These are phyloP conservation scores for Homalodisca vitripennis DNA, from an alignment of 1,140 invertebrate genomes.

Conservation along the genomic window DNA sequence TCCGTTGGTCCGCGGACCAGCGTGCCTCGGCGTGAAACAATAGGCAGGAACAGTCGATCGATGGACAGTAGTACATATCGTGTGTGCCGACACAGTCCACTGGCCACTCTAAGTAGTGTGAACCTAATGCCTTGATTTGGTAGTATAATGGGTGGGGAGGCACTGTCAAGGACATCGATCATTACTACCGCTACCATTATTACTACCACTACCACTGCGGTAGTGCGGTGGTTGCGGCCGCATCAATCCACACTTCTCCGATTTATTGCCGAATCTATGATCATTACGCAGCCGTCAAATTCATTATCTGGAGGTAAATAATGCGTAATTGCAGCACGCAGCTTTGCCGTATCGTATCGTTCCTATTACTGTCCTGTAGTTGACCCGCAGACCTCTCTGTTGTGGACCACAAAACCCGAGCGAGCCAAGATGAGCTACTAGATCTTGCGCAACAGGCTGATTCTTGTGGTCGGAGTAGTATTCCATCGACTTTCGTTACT, in stretches of 20 bases:
- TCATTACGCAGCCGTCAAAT: too few relatives aligned
- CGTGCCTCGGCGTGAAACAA: not conserved
- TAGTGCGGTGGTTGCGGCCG: not conserved
- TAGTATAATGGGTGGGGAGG: not conserved
- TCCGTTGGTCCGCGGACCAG: not conserved
- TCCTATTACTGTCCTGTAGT: too few relatives aligned
- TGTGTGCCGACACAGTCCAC: not conserved
- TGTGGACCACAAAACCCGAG: too few relatives aligned
- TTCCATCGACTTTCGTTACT: too few relatives aligned
- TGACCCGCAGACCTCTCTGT: too few relatives aligned
- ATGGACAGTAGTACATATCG: not conserved
- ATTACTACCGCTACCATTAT: not conserved
- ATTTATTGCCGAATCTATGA: too few relatives aligned
- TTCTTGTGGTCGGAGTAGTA: too few relatives aligned
- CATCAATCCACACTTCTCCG: not conserved
- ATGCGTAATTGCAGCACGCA: too few relatives aligned
- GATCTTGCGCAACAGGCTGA: too few relatives aligned
- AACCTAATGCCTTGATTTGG: conserved; percentile 7
- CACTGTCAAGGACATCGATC: not conserved
- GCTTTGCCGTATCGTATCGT: too few relatives aligned
- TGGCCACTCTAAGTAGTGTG: conserved; percentile 10
- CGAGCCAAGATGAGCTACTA: too few relatives aligned
- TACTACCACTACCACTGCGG: not conserved
- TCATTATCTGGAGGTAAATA: too few relatives aligned
- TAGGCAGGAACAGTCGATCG: not conserved